Base-by-base conservation (phyloP, 2,888 invertebrate species). In the Platycheirus rosarum region DNA sequence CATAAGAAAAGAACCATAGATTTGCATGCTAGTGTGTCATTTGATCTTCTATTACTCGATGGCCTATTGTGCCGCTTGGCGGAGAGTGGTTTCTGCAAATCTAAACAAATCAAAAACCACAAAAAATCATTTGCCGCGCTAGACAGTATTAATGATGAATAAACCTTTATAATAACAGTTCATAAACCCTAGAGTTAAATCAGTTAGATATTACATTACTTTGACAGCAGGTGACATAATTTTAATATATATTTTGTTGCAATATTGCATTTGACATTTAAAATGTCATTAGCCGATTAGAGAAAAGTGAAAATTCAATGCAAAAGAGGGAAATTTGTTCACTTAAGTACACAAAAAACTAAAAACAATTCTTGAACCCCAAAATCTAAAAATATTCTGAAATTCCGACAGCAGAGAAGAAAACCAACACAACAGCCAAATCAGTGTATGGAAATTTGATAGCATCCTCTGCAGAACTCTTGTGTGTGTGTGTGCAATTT, bases 41-140 rank as follows among this genome's bases (percentile, higher is more conserved):
- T 71, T 63, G 77, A 82, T 82, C 77, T 55, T 48, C 9, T 57
- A 37, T 57, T 23, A 57, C 51, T 13, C 40, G n/a, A n/a, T n/a
- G n/a, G n/a, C n/a, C 13, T 13, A 13, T 42, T 60, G 60, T 60
- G 60, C 44, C 35, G 40, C 23, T 18, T 49, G 18, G 63, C 13
- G 60, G 16, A 53, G 79, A 57, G 53, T 66, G 68, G 77, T 77
- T 70, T 66, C 57, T 76, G 62, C 62, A 71, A 68, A 77, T 40
- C 48, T 42, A 82, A 82, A 77, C 71, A 82, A 82, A 73, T 65
- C 53, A 60, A 76, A 55, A 82, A 82, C 82, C 82, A 73, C 82
- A 77, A 49, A 63, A 18, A 71, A 70, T 62, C 29, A 70, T 44
- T 82, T 73, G 71, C 71, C 82, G 77, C 82, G 77, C 82, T 63